A percentile compares a stretch with the other conserved stretches of the same genome.
Conservation (phyloP, 2,113 vertebrate genomes). For the Prietella phreatophila region DNA sequence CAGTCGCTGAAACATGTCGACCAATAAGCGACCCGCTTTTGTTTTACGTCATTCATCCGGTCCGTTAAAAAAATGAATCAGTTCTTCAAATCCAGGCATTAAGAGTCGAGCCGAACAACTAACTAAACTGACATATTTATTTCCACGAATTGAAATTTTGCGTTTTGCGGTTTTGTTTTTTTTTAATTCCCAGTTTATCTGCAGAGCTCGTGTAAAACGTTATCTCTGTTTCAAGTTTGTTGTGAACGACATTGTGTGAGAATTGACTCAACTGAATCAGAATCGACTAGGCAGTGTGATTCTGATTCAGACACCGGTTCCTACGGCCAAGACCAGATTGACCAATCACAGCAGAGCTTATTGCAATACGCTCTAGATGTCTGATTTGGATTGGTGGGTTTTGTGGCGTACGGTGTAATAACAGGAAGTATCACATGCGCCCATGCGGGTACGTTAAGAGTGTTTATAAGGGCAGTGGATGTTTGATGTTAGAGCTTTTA, state of each 20-base stretch:
- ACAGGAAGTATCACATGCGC: neutral
- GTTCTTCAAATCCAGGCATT: neutral
- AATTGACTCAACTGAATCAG: neutral
- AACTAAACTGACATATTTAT: neutral
- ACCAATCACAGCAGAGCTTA: conserved; percentile 39
- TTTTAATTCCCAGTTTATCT: neutral
- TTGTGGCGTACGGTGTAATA: neutral
- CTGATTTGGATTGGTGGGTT: conserved; percentile 13
- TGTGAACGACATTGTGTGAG: neutral
- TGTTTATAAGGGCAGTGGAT: too few species aligned
- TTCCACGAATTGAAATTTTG: neutral
- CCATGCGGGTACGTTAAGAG: neutral
- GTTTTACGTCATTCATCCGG: neutral
- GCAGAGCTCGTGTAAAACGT: neutral
- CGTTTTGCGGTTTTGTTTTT: neutral
- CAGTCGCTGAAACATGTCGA: conserved; percentile 33
- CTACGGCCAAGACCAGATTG: neutral
- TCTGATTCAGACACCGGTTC: conserved; percentile 7
- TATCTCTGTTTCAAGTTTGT: neutral
- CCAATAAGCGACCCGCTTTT: conserved; percentile 59
- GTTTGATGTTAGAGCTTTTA: too few species aligned
- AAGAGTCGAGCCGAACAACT: neutral
- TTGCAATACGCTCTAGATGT: neutral
- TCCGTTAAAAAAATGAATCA: conserved; percentile 26
- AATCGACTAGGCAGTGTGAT: neutral